Evolutionary conservation across 2,113 vertebrate genomes (phyloP).

Genomic region (Felis chaus): DNA sequence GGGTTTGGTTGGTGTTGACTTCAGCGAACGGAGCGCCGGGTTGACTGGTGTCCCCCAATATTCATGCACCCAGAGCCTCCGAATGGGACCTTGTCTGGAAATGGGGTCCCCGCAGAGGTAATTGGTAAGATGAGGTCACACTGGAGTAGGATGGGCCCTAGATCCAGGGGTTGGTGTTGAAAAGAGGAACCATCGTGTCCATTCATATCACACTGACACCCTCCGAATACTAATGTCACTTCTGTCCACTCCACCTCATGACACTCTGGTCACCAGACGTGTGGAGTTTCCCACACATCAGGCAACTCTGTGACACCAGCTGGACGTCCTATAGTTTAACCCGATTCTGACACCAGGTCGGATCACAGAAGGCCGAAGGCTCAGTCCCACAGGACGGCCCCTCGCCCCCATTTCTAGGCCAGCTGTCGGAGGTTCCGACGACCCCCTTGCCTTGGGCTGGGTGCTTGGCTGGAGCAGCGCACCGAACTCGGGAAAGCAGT

Average conservation of each 20-base stretch:
- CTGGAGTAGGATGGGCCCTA: not conserved
- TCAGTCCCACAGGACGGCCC: not conserved
- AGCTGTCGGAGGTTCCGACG: too few relatives aligned
- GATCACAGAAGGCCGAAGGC: not conserved
- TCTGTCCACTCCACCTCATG: not conserved
- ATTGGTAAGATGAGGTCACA: not conserved
- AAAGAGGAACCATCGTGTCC: not conserved
- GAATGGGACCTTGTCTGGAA: not conserved
- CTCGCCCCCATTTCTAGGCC: too few relatives aligned
- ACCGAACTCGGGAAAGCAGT: too few relatives aligned
- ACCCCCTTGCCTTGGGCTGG: too few relatives aligned
- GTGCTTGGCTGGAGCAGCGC: too few relatives aligned
- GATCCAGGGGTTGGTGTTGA: not conserved
- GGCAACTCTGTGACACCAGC: not conserved
- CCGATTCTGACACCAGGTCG: not conserved
- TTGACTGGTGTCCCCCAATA: not conserved
- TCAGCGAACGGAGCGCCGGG: rapidly evolving
- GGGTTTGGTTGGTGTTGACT: not conserved
- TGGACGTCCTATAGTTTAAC: not conserved
- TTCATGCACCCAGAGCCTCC: not conserved
- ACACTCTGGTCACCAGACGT: not conserved
- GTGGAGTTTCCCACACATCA: not conserved
- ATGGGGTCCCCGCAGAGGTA: not conserved
- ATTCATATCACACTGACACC: not conserved
- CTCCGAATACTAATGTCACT: not conserved